These are phyloP conservation scores for Diachasma alloeum DNA, from an alignment of 1,140 invertebrate genomes.

Conservation along the genomic window DNA sequence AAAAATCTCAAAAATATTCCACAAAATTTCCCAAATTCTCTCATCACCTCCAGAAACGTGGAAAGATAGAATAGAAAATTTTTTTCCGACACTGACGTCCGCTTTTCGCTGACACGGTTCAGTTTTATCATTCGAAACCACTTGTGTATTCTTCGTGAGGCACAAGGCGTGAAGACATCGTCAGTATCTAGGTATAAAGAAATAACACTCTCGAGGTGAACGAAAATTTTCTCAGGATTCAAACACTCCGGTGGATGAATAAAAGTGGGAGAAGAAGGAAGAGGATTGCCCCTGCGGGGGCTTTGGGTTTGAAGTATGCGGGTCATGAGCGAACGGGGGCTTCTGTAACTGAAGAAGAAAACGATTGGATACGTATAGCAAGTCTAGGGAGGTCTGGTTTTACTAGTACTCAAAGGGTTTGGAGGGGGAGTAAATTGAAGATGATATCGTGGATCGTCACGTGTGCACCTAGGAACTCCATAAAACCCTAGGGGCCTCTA, in stretches of 20 bases:
- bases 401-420: background rate
- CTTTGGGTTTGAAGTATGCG: background rate
- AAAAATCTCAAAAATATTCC: too few relatives aligned
- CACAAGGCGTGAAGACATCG: background rate
- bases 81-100: background rate
- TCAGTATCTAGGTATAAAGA: background rate
- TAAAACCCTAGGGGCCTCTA: background rate
- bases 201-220: background rate
- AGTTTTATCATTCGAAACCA: slow-evolving; percentile 18
- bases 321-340: slow-evolving; percentile 3
- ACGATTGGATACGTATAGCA: background rate
- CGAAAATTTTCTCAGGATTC: slow-evolving; percentile 20
- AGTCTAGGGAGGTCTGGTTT: background rate
- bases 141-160: slow-evolving; percentile 28
- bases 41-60: too few relatives aligned
- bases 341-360: background rate
- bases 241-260: background rate
- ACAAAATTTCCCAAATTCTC: too few relatives aligned
- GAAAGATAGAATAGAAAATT: too few relatives aligned
- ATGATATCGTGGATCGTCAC: slow-evolving; percentile 15
- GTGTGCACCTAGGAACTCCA: background rate
- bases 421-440: background rate
- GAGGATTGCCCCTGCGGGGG: background rate
- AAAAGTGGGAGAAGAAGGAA: background rate
- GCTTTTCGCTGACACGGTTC: slow-evolving; percentile 34